Percentiles rank a stretch among this genome's conserved stretches.
Evolutionary conservation across 2,797 vertebrate species (phyloP).

Genomic region (Chaenodraco wilsoni): DNA sequence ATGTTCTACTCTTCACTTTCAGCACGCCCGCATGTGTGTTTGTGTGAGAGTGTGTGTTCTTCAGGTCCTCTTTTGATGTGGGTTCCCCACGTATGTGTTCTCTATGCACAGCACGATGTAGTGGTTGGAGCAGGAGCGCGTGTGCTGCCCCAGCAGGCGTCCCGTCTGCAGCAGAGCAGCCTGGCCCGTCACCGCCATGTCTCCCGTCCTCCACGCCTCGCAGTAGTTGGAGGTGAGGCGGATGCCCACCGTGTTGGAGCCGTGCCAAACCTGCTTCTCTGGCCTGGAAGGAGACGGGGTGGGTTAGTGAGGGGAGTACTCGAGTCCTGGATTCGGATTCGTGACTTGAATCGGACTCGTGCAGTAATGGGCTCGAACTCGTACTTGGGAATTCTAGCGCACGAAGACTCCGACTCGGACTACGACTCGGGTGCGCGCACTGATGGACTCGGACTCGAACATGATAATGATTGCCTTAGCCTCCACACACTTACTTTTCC

Average conservation of each 20-base stretch:
- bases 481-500: background rate
- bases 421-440: too few relatives aligned
- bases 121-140: slow-evolving; percentile 89
- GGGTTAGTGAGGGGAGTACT: too few relatives aligned
- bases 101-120: slow-evolving; percentile 95
- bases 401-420: too few relatives aligned
- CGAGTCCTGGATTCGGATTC: too few relatives aligned
- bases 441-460: too few relatives aligned
- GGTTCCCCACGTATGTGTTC: slow-evolving; percentile 89
- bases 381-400: too few relatives aligned
- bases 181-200: slow-evolving; percentile 87
- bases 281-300: slow-evolving; percentile 80
- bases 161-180: slow-evolving; percentile 88
- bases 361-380: too few relatives aligned
- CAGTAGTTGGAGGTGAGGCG: slow-evolving; percentile 92
- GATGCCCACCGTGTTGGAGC: slow-evolving; percentile 87
- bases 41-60: slow-evolving; percentile 27
- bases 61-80: slow-evolving; percentile 83
- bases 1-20: slow-evolving; percentile 11
- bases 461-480: background rate
- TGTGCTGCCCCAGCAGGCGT: slow-evolving; percentile 90
- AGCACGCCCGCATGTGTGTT: slow-evolving; percentile 34
- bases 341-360: too few relatives aligned
- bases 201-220: slow-evolving; percentile 90
- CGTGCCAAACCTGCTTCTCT: slow-evolving; percentile 94